Conservation (phyloP, 1,140 invertebrate species). For the Monochamus saltuarius region DNA sequence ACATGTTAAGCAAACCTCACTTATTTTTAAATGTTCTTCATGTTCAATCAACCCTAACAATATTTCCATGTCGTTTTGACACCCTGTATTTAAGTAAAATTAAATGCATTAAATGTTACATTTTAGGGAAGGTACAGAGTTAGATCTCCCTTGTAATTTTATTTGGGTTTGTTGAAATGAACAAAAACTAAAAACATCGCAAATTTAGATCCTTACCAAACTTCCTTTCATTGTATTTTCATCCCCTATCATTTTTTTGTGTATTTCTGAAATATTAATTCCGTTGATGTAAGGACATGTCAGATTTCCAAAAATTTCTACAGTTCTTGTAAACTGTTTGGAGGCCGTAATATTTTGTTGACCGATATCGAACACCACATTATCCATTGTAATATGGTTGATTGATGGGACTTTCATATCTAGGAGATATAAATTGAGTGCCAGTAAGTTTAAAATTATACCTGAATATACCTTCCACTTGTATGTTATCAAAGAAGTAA, state of each 20-base stretch:
- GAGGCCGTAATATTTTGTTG: slow-evolving; percentile 29
- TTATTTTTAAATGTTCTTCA: too few species aligned
- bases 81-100: too few species aligned
- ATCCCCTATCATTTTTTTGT: slow-evolving; percentile 30
- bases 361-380: slow-evolving; percentile 41
- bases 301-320: slow-evolving; percentile 38
- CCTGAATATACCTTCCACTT: slow-evolving; percentile 30
- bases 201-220: slow-evolving; percentile 31
- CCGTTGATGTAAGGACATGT: slow-evolving; percentile 36
- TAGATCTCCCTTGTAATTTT: too few species aligned
- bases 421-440: slow-evolving; percentile 20
- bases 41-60: too few species aligned
- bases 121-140: too few species aligned
- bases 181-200: neutral
- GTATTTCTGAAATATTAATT: slow-evolving; percentile 34
- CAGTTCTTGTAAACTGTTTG: slow-evolving; percentile 36
- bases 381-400: slow-evolving; percentile 36
- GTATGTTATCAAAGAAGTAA: slow-evolving; percentile 38
- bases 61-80: too few species aligned
- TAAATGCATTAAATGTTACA: too few species aligned
- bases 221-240: slow-evolving; percentile 25
- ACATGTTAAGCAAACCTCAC: too few species aligned
- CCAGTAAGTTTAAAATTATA: slow-evolving; percentile 5
- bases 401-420: slow-evolving; percentile 31
- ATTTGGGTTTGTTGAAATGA: too few species aligned